Evolutionary conservation across 2,113 vertebrate species (phyloP).

Genomic region (Protobothrops flavoviridis): DNA sequence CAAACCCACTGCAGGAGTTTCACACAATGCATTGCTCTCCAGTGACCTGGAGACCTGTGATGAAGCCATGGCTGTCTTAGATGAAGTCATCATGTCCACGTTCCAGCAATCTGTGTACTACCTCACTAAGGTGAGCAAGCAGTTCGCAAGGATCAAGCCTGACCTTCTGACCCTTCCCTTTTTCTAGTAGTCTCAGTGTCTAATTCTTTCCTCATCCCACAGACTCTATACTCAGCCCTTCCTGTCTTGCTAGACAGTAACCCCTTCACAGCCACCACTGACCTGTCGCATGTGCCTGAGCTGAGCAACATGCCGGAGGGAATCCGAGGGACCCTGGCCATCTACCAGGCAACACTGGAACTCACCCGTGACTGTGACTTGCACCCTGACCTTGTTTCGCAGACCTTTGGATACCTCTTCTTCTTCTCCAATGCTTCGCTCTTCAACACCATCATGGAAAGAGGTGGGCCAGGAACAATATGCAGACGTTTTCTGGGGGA

Average conservation of each 20-base stretch:
- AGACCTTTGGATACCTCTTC: slow-evolving; percentile 92
- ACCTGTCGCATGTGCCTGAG: slow-evolving; percentile 61
- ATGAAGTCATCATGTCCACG: slow-evolving; percentile 94
- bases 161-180: neutral
- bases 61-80: slow-evolving; percentile 87
- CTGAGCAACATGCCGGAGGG: slow-evolving; percentile 79
- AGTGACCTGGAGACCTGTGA: slow-evolving; percentile 89
- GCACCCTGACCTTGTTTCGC: slow-evolving; percentile 87
- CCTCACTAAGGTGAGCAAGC: slow-evolving; percentile 82
- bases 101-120: slow-evolving; percentile 95
- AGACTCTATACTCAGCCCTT: slow-evolving; percentile 90
- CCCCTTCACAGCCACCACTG: slow-evolving; percentile 75
- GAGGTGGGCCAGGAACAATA: slow-evolving; percentile 69
- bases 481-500: neutral
- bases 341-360: slow-evolving; percentile 84
- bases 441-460: slow-evolving; percentile 89
- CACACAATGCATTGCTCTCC: slow-evolving; percentile 76
- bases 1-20: slow-evolving; percentile 33
- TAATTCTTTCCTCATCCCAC: slow-evolving; percentile 38
- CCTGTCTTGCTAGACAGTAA: slow-evolving; percentile 88
- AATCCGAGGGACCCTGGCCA: slow-evolving; percentile 81
- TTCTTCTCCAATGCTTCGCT: slow-evolving; percentile 96
- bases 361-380: slow-evolving; percentile 82
- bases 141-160: neutral
- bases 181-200: neutral